Conservation (phyloP, 2,797 vertebrate genomes). For the Nannoperca obscura region DNA sequence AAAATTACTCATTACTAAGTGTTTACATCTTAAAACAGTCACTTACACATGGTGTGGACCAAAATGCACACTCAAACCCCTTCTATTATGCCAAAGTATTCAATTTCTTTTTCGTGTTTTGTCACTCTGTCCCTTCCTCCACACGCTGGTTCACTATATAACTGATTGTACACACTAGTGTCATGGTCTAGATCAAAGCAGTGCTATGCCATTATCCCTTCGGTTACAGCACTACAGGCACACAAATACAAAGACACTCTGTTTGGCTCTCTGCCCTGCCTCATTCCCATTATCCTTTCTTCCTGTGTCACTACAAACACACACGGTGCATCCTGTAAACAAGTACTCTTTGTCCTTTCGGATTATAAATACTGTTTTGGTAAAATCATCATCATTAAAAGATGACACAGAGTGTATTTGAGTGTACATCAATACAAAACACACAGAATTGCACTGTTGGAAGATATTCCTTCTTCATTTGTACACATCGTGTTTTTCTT, state of each 20-base stretch:
- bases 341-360: conserved; percentile 82
- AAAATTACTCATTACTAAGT: conserved; percentile 57
- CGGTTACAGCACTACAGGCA: conserved; percentile 74
- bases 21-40: conserved; percentile 76
- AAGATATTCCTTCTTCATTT: conserved; percentile 68
- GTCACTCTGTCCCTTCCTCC: conserved; percentile 3
- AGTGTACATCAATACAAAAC: conserved; percentile 70
- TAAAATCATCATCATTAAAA: conserved; percentile 82
- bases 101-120: background rate
- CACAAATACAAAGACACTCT: conserved; percentile 75
- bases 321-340: conserved; percentile 83
- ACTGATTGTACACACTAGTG: conserved; percentile 76
- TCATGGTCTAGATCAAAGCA: conserved; percentile 62
- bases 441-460: conserved; percentile 80
- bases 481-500: conserved; percentile 41
- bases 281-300: conserved; percentile 30
- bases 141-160: conserved; percentile 18
- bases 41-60: conserved; percentile 62
- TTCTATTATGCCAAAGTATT: conserved; percentile 42
- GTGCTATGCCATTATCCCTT: conserved; percentile 56
- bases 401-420: conserved; percentile 69
- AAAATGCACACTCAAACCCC: conserved; percentile 46
- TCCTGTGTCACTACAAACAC: conserved; percentile 60
- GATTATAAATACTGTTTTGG: conserved; percentile 89
- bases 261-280: conserved; percentile 58